Percentiles rank a stretch among this genome's conserved stretches.
phyloP scores from a whole-genome alignment of 2,797 vertebrate species.

The Euthynnus affinis region DNA sequence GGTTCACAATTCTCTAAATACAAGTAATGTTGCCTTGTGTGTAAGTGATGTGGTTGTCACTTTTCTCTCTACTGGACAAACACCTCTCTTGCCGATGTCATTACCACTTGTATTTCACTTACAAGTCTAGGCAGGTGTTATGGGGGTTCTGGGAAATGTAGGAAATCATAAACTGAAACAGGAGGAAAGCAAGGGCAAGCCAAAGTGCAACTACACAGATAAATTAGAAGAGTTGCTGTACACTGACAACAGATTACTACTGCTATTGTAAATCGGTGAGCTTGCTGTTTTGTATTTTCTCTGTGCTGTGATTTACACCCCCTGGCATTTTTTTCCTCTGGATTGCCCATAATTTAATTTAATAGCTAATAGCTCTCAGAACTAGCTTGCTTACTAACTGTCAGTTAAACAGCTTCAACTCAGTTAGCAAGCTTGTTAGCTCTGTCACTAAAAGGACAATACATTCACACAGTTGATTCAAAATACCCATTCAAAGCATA shows the following conservation, averaged over 20 bases:
- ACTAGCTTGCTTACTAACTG: no score
- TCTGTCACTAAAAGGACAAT: no score
- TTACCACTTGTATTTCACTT: neutral
- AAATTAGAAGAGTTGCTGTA: neutral
- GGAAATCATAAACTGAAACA: neutral
- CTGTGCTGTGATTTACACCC: no score
- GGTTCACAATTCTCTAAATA: neutral
- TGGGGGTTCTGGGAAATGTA: neutral
- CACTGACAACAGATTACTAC: no score
- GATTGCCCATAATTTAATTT: no score
- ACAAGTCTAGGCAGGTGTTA: neutral
- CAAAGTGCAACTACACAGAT: neutral
- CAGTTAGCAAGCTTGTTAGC: no score
- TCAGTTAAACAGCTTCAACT: no score
- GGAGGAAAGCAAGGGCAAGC: neutral
- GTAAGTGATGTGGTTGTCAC: neutral
- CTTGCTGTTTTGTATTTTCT: no score
- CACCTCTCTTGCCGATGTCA: neutral
- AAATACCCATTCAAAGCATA: no score
- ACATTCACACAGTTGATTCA: no score
- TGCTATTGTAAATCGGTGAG: neutral
- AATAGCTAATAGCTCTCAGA: no score
- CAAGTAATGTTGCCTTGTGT: neutral
- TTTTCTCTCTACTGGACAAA: neutral
- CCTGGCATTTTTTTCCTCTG: no score